These are phyloP conservation scores for Drosophila barbarae DNA, from an alignment of 2,888 invertebrate species.

Conservation along the genomic window DNA sequence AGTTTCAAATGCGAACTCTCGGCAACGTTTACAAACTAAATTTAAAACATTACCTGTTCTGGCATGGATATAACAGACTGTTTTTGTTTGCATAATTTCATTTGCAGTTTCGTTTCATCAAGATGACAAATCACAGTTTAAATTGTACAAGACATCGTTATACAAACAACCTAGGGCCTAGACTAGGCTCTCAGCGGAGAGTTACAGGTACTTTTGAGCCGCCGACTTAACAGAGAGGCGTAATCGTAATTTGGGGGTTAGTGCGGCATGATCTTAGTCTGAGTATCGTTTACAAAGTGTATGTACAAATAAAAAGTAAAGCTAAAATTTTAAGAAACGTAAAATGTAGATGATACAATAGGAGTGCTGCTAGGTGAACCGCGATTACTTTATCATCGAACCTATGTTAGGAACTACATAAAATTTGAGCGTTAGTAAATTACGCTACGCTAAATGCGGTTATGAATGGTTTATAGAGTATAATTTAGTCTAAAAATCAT, in stretches of 20 bases:
- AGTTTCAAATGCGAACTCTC: conserved; percentile 20
- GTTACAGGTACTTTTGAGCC: conserved; percentile 41
- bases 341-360: conserved; percentile 42
- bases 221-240: conserved; percentile 26
- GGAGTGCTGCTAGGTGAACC: conserved; percentile 11
- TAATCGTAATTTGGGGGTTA: conserved; percentile 34
- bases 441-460: conserved; percentile 58
- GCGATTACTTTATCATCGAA: conserved; percentile 16
- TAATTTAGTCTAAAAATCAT: conserved; percentile 35
- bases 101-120: conserved; percentile 42
- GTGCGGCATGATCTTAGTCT: conserved; percentile 39
- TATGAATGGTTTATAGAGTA: conserved; percentile 40
- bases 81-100: conserved; percentile 26
- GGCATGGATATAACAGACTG: conserved; percentile 52
- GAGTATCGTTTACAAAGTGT: conserved; percentile 41
- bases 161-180: conserved; percentile 9
- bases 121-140: conserved; percentile 65
- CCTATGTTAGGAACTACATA: conserved; percentile 56
- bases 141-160: conserved; percentile 45
- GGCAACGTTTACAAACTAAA: conserved; percentile 30
- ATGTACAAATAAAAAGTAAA: conserved; percentile 45
- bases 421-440: conserved; percentile 47
- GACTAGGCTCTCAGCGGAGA: neutral
- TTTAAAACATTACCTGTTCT: conserved; percentile 61
- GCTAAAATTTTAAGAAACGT: conserved; percentile 32